These are phyloP conservation scores for Apotomis betuletana DNA, from an alignment of 2,888 invertebrate genomes.

Conservation along the genomic window DNA sequence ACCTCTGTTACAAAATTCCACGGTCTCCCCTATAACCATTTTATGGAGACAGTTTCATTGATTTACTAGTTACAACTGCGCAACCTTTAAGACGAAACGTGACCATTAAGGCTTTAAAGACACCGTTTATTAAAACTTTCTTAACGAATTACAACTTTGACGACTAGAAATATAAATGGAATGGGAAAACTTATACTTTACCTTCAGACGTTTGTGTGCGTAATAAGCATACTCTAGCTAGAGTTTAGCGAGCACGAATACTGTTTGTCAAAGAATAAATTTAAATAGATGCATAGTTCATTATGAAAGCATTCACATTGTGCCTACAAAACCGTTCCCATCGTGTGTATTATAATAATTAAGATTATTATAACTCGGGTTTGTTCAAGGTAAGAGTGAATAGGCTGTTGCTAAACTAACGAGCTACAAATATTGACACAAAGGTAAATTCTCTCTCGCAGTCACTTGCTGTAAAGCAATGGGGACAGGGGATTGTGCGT, in stretches of 20 bases:
- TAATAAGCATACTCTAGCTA: not conserved
- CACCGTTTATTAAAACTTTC: conserved; percentile 36
- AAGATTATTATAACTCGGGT: too few species aligned
- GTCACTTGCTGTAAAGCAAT: too few species aligned
- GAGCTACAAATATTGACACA: too few species aligned
- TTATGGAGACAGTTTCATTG: not conserved
- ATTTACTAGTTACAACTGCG: not conserved
- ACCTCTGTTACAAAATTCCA: too few species aligned
- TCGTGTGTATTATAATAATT: too few species aligned
- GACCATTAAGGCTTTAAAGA: conserved; percentile 29
- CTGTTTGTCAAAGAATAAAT: not conserved
- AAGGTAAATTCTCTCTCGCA: too few species aligned
- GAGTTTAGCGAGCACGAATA: not conserved
- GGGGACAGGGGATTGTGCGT: too few species aligned
- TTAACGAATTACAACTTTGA: conserved; percentile 20
- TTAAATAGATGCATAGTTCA: too few species aligned
- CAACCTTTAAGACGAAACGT: conserved; percentile 25
- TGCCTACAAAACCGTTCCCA: too few species aligned
- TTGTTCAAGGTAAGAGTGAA: too few species aligned
- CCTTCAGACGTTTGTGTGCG: not conserved
- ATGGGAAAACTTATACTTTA: not conserved
- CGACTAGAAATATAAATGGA: conserved; percentile 9
- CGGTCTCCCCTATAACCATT: not conserved
- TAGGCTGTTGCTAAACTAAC: too few species aligned
- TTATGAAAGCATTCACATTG: too few species aligned